These are phyloP conservation scores for Eristalis tenax DNA, from an alignment of 2,888 invertebrate genomes.

Conservation along the genomic window DNA sequence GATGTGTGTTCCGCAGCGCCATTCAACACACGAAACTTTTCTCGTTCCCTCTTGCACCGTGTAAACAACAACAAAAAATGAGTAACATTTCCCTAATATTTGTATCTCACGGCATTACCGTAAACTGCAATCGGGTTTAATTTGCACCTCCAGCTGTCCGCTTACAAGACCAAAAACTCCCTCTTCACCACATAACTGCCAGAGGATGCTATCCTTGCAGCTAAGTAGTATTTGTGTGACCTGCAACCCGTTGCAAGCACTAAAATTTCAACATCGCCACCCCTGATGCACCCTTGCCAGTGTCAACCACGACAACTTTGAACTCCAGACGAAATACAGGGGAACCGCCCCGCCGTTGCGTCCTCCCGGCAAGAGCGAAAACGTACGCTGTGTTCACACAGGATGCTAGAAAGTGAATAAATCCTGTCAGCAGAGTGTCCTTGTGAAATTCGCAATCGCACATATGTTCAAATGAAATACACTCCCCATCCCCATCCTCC, in stretches of 20 bases:
- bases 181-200: constrained; percentile 60
- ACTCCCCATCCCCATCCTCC: constrained; percentile 3
- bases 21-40: constrained; percentile 19
- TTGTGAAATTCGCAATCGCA: constrained; percentile 68
- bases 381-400: constrained; percentile 62
- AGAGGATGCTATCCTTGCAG: constrained; percentile 57
- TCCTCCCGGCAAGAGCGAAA: constrained; percentile 21
- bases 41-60: not conserved
- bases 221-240: constrained; percentile 44
- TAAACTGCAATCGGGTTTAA: constrained; percentile 64
- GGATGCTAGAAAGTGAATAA: constrained; percentile 71
- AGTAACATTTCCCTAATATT: constrained; percentile 53
- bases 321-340: constrained; percentile 29
- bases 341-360: constrained; percentile 8
- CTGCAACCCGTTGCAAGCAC: constrained; percentile 54
- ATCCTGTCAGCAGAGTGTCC: constrained; percentile 71
- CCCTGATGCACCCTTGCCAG: not conserved
- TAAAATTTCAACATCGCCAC: constrained; percentile 48
- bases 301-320: constrained; percentile 66
- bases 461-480: constrained; percentile 69
- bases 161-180: constrained; percentile 41
- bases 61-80: not conserved
- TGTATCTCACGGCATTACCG: constrained; percentile 57
- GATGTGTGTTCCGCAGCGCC: constrained; percentile 4
- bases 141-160: constrained; percentile 58